These are phyloP conservation scores for Delia radicum DNA, from an alignment of 1,140 invertebrate genomes.

Conservation along the genomic window DNA sequence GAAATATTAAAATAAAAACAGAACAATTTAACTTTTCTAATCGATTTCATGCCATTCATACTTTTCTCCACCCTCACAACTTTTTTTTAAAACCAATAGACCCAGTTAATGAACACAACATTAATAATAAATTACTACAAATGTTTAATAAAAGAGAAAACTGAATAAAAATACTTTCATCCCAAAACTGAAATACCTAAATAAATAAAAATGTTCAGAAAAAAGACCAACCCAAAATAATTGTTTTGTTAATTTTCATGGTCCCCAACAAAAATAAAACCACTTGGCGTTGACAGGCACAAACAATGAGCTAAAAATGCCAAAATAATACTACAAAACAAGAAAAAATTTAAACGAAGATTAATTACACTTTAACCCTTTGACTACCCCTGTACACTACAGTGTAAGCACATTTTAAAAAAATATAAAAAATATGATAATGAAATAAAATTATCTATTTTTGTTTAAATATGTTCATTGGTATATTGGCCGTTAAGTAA, in stretches of 20 bases:
- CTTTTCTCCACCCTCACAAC: background rate
- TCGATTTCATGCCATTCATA: background rate
- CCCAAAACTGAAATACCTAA: background rate
- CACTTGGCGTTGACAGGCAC: slow-evolving; percentile 9
- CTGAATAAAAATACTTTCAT: background rate
- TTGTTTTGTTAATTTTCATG: slow-evolving; percentile 15
- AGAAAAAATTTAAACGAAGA: slow-evolving; percentile 3
- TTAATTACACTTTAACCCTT: slow-evolving; percentile 16
- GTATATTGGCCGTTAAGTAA: too few species aligned
- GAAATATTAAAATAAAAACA: background rate
- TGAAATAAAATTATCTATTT: too few species aligned
- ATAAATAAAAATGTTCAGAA: background rate
- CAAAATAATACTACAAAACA: background rate
- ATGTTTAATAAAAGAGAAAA: background rate
- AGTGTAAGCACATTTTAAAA: too few species aligned
- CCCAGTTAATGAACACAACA: background rate
- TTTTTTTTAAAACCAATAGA: background rate
- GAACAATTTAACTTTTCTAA: background rate
- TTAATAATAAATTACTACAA: background rate
- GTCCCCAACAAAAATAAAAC: background rate
- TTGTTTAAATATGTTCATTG: too few species aligned
- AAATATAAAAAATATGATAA: too few species aligned
- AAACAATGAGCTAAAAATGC: slow-evolving; percentile 2
- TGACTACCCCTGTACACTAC: too few species aligned
- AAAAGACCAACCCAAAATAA: background rate